A percentile compares a stretch with the other conserved stretches of the same genome.
phyloP scores from a whole-genome alignment of 1,140 invertebrate genomes.

The Heliconius hermathena region DNA sequence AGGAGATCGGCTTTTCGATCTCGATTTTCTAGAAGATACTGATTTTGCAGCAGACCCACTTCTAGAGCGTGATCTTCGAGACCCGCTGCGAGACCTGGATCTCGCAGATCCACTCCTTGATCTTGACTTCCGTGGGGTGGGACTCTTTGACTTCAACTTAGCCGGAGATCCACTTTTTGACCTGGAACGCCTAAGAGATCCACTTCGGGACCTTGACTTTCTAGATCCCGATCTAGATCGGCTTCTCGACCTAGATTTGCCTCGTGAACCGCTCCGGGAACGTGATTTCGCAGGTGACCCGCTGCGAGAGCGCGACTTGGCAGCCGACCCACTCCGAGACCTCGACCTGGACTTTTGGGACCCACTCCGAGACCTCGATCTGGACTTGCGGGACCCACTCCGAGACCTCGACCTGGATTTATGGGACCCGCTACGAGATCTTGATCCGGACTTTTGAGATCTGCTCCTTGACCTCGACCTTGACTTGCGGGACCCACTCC shows the following conservation, averaged over 20 bases:
- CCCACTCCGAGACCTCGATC: slow-evolving; percentile 18
- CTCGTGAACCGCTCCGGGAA: slow-evolving; percentile 39
- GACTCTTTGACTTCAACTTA: too few relatives aligned
- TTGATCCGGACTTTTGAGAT: slow-evolving; percentile 24
- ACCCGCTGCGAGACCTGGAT: slow-evolving; percentile 47
- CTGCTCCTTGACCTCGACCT: slow-evolving; percentile 30
- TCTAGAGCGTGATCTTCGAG: slow-evolving; percentile 44
- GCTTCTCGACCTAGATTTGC: slow-evolving; percentile 39
- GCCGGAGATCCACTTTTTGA: too few relatives aligned
- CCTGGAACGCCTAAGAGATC: too few relatives aligned
- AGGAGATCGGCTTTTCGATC: slow-evolving; percentile 30
- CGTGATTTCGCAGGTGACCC: slow-evolving; percentile 37
- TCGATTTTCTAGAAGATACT: slow-evolving; percentile 26
- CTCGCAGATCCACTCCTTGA: slow-evolving; percentile 36
- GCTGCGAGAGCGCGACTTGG: slow-evolving; percentile 44
- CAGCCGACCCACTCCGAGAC: slow-evolving; percentile 48
- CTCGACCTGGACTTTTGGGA: slow-evolving; percentile 30
- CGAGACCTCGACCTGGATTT: slow-evolving; percentile 28
- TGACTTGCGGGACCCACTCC: slow-evolving; percentile 31
- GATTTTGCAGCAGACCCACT: slow-evolving; percentile 40
- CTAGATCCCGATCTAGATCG: slow-evolving; percentile 11
- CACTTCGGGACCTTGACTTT: too few relatives aligned
- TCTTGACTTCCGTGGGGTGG: slow-evolving; percentile 27
- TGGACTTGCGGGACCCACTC: slow-evolving; percentile 43
- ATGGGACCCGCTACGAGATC: slow-evolving; percentile 48